These are phyloP conservation scores for Bergia puertoricense DNA, from an alignment of 92 coral and sea anemone species.

Conservation along the genomic window DNA sequence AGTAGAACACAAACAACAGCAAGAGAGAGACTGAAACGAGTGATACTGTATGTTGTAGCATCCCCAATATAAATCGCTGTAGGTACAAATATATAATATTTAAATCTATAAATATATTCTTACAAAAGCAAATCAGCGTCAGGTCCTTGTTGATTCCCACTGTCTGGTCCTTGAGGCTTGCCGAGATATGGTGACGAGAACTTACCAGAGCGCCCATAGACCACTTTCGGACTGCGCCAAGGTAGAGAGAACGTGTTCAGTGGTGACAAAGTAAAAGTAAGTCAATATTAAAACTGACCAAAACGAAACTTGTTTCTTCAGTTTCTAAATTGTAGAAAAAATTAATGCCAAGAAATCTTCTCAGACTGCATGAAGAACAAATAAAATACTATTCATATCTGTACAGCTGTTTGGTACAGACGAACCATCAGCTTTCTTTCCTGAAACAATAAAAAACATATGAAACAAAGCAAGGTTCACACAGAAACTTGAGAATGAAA, in stretches of 20 bases:
- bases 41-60: not conserved
- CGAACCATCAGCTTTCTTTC: too few relatives aligned
- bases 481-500: too few relatives aligned
- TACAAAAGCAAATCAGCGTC: conserved; percentile 57
- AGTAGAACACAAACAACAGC: too few relatives aligned
- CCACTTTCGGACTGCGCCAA: not conserved
- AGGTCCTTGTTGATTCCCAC: conserved; percentile 52
- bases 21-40: too few relatives aligned
- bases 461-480: too few relatives aligned
- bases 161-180: conserved; percentile 59
- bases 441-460: too few relatives aligned
- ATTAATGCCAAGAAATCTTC: not conserved
- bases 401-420: too few relatives aligned
- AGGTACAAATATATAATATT: too few relatives aligned
- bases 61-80: not conserved
- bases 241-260: not conserved
- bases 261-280: too few relatives aligned
- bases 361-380: not conserved
- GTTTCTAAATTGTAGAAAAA: not conserved
- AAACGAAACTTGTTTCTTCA: not conserved
- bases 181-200: conserved; percentile 53
- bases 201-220: conserved; percentile 11
- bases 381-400: too few relatives aligned
- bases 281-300: not conserved
- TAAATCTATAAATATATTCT: not conserved